phyloP scores from a whole-genome alignment of 2,113 vertebrate genomes.

The Ibidorhyncha struthersii region DNA sequence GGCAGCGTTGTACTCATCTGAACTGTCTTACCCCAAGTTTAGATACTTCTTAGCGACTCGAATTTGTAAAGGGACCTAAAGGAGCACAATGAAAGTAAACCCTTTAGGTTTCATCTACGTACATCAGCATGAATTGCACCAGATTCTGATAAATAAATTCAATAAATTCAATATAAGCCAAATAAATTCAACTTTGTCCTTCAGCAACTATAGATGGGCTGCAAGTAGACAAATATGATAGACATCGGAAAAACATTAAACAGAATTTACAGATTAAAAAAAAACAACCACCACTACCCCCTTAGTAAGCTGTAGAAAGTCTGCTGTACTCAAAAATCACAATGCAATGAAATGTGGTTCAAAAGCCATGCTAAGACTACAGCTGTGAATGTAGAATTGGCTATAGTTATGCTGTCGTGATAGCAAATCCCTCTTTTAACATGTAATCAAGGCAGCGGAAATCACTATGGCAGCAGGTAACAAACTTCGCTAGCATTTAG shows the following conservation, averaged over 20 bases:
- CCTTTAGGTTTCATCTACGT: neutral
- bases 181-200: no score
- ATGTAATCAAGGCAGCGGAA: neutral
- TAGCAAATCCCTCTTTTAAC: neutral
- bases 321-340: neutral
- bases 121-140: neutral
- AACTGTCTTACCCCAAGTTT: neutral
- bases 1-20: no score
- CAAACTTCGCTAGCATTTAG: neutral
- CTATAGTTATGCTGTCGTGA: neutral
- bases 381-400: neutral
- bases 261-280: neutral
- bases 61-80: neutral
- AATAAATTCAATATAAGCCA: no score
- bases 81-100: fast-evolving
- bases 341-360: neutral
- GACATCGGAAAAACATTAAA: neutral
- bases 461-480: neutral
- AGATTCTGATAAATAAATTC: neutral
- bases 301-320: neutral
- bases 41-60: fast-evolving
- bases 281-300: neutral
- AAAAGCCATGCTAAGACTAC: neutral
- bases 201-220: neutral
- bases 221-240: neutral